Percentiles rank a stretch among this genome's conserved stretches.
Conservation (phyloP, 1,140 invertebrate species). For the Tetraneura akinire region DNA sequence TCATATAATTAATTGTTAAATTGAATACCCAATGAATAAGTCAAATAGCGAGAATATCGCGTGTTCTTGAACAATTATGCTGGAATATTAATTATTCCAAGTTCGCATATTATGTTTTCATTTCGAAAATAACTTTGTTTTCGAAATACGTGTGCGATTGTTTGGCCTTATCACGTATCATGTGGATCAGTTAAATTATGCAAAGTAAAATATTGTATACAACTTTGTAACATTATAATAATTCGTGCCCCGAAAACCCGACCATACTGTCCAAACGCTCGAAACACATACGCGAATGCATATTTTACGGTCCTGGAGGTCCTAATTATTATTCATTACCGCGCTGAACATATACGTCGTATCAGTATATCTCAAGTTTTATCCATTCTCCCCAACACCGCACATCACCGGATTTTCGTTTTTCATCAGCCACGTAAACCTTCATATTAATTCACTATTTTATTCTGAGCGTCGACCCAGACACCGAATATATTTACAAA, state of each 20-base stretch:
- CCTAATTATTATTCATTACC: conserved; percentile 39
- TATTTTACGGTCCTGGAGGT: not conserved
- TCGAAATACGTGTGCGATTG: not conserved
- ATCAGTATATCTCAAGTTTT: conserved; percentile 12
- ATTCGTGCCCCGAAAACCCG: not conserved
- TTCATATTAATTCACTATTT: conserved; percentile 17
- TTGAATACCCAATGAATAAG: too few species aligned
- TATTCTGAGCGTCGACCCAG: too few species aligned
- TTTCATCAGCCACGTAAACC: not conserved
- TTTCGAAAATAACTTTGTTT: not conserved
- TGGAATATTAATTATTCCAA: too few species aligned
- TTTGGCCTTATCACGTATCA: not conserved
- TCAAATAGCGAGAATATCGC: too few species aligned
- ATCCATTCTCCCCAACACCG: not conserved
- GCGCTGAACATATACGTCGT: not conserved
- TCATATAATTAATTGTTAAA: too few species aligned
- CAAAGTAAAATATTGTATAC: conserved; percentile 17
- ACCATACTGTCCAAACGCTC: conserved; percentile 5
- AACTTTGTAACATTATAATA: conserved; percentile 22
- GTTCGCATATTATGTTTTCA: too few species aligned
- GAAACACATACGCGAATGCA: conserved; percentile 26
- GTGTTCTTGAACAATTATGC: too few species aligned
- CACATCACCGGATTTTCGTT: not conserved
- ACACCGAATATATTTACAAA: too few species aligned
- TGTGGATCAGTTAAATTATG: conserved; percentile 11